Conservation (phyloP, 2,113 vertebrate genomes). For the Channa argus region DNA sequence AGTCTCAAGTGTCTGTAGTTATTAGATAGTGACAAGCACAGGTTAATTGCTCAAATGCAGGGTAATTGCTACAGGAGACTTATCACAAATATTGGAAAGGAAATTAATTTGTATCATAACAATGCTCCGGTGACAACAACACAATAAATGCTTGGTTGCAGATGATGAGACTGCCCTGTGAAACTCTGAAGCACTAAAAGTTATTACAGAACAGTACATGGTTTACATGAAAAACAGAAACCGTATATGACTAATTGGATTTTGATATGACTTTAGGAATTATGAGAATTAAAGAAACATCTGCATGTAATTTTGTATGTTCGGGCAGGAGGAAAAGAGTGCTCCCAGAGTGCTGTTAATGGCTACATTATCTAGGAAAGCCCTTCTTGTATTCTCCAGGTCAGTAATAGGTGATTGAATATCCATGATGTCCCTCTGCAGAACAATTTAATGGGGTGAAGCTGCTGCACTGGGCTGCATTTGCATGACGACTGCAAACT, state of each 20-base stretch:
- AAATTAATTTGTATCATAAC: constrained; percentile 68
- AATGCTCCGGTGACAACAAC: constrained; percentile 53
- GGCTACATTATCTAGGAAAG: constrained; percentile 18
- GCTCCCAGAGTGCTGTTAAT: neutral
- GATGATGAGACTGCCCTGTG: constrained; percentile 22
- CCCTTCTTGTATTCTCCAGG: constrained; percentile 1
- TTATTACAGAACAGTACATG: neutral
- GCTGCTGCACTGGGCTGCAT: constrained; percentile 39
- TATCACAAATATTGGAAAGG: constrained; percentile 58
- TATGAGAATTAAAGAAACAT: constrained; percentile 1
- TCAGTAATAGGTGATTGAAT: constrained; percentile 35
- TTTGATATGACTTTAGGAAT: neutral
- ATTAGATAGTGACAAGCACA: constrained; percentile 61
- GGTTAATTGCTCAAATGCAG: constrained; percentile 69
- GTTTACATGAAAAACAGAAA: neutral
- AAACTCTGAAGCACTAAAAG: constrained; percentile 2
- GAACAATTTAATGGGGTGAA: constrained; percentile 48
- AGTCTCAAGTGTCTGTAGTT: constrained; percentile 46
- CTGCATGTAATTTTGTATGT: neutral
- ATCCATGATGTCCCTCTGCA: constrained; percentile 34
- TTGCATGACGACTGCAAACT: constrained; percentile 60
- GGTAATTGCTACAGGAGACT: constrained; percentile 71
- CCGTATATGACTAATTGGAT: neutral
- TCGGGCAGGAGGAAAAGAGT: neutral
- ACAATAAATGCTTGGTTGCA: constrained; percentile 45